Evolutionary conservation across 2,113 vertebrate species (phyloP), one percentile per base, ranked within the genome.

Genomic region (Actinemys pallida): DNA sequence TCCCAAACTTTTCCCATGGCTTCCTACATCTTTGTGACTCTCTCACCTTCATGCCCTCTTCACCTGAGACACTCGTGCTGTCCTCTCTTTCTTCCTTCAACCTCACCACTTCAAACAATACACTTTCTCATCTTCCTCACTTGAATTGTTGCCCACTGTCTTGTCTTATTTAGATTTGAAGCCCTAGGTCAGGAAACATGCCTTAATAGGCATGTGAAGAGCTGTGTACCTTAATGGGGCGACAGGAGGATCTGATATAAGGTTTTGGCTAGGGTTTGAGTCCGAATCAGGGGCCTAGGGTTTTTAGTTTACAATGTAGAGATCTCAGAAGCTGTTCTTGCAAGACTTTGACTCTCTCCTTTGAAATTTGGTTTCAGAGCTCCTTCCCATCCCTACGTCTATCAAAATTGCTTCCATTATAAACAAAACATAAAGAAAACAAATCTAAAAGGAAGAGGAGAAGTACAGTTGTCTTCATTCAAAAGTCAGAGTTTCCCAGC

Each of bases 291-390:
- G 16, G 29, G 19, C 50, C 86, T 86, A 78, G 35, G 53, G 49
- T 88, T 93, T 88, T 84, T 11, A 52, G 87, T 96, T 90, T 83
- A 25, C 62, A n/a, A 69, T n/a, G 35, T 69, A 39, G 79, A 54
- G 42, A 78, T 29, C 24, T 42, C 39, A 78, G 22, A 78, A 78
- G 42, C 75, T n/a, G 35, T 72, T 39, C 65, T 78, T 27, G 45
- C 24, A 78, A 78, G 75, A 78, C 27, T 24, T 78, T 29, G 12
- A 24, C 12, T 78, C 24, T 14, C 75, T 27, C 75, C 42, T 45
- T 29, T 78, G 39, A 45, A 78, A 62, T 78, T 78, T 72, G 83
- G 24, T 96, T 88, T 59, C 72, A 94, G 95, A 95, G n/a, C 50
- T 9, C 78, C 81, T 75, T 16, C 87, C 81, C 62, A 0, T 35